Percentiles rank a stretch among this genome's conserved stretches.
phyloP scores from a whole-genome alignment of 1,140 invertebrate species.

The Drosophila nikananu region DNA sequence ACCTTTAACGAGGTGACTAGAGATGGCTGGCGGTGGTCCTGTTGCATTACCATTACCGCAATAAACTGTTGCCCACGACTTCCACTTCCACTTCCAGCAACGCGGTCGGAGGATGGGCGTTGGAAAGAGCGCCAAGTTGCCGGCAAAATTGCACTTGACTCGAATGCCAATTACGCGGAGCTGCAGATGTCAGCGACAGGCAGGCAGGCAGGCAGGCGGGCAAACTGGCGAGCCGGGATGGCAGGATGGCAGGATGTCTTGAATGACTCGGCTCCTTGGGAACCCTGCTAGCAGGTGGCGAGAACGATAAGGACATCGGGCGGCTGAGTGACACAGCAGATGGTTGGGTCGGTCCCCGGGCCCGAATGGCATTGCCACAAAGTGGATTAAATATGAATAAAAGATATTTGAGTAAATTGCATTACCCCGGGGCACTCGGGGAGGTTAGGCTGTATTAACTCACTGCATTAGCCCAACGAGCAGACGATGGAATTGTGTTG shows the following conservation, averaged over 20 bases:
- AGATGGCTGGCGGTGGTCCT: constrained; percentile 62
- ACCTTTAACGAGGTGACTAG: constrained; percentile 83
- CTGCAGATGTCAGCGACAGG: constrained; percentile 67
- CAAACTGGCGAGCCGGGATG: not conserved
- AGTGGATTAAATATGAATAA: constrained; percentile 83
- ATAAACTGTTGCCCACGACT: constrained; percentile 67
- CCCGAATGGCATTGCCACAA: constrained; percentile 66
- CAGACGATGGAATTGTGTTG: constrained; percentile 24
- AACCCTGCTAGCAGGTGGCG: constrained; percentile 25
- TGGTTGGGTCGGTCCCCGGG: constrained; percentile 13
- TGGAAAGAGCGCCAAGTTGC: constrained; percentile 54
- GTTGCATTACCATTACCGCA: constrained; percentile 81
- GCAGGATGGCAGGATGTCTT: constrained; percentile 16
- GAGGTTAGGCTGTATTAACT: constrained; percentile 58
- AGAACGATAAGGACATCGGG: constrained; percentile 26
- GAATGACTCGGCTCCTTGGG: constrained; percentile 22
- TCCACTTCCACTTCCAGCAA: constrained; percentile 24
- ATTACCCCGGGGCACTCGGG: constrained; percentile 43
- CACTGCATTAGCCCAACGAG: constrained; percentile 49
- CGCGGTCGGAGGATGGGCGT: constrained; percentile 1
- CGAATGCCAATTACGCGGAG: constrained; percentile 80
- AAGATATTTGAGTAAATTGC: constrained; percentile 81
- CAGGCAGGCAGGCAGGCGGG: constrained; percentile 12
- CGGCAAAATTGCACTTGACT: constrained; percentile 81
- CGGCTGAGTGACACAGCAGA: constrained; percentile 41